Evolutionary conservation across 2,113 vertebrate species (phyloP).

Genomic region (Todiramphus saurophagus): DNA sequence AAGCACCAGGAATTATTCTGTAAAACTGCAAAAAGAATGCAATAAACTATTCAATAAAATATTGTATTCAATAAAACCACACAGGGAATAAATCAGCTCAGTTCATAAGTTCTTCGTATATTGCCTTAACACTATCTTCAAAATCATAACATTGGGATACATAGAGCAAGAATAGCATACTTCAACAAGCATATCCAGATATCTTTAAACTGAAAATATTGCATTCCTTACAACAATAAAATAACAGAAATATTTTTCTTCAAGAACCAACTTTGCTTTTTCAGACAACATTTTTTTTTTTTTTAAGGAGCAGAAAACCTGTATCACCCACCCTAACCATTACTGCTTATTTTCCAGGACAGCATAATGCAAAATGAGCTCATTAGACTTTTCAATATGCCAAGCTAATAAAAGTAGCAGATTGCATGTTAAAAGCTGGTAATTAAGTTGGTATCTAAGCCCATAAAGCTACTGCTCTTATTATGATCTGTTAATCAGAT

Average conservation of each 20-base stretch:
- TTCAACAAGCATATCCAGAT: not conserved
- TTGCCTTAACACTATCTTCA: not conserved
- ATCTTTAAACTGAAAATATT: not conserved
- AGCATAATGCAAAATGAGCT: not conserved
- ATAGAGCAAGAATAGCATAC: not conserved
- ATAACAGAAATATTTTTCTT: not conserved
- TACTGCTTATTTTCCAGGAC: not conserved
- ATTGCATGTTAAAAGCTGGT: not conserved
- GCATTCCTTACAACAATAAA: not conserved
- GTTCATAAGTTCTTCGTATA: not conserved
- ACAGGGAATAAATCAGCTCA: not conserved
- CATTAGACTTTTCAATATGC: not conserved
- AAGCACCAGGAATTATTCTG: not conserved
- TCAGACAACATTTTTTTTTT: not conserved
- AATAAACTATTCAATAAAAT: not conserved
- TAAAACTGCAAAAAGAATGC: not conserved
- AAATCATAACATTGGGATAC: not conserved
- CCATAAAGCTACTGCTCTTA: not conserved
- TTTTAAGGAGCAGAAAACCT: not conserved
- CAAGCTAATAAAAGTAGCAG: not conserved
- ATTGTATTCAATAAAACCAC: not conserved
- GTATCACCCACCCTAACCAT: not conserved
- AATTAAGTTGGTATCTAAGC: not conserved
- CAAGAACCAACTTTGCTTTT: not conserved
- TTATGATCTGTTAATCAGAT: not conserved